Percentiles rank a stretch among this genome's conserved stretches.
These are phyloP conservation scores for Monopterus albus DNA, from an alignment of 2,113 vertebrate genomes.

Conservation along the genomic window DNA sequence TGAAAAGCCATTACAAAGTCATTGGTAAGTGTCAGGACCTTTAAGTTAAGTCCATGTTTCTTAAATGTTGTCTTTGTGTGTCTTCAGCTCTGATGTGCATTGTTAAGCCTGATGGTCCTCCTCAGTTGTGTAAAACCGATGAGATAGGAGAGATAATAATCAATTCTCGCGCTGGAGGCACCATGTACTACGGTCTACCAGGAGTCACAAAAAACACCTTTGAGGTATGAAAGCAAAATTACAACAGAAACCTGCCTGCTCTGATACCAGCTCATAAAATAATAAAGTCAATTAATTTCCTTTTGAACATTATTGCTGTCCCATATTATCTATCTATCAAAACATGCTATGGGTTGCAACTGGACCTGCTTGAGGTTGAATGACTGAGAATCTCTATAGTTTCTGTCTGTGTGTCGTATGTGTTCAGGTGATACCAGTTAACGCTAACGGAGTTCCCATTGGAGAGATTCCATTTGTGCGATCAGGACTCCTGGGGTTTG, in stretches of 20 bases:
- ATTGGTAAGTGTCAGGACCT: not conserved
- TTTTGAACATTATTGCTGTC: not conserved
- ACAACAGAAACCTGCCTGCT: not conserved
- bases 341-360: too few species aligned
- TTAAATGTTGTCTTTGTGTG: constrained; percentile 11
- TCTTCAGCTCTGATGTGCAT: constrained; percentile 94
- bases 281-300: not conserved
- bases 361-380: too few species aligned
- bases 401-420: not conserved
- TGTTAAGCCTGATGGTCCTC: constrained; percentile 91
- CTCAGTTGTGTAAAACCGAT: constrained; percentile 95
- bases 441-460: constrained; percentile 88
- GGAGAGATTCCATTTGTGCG: constrained; percentile 95
- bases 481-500: constrained; percentile 94
- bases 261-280: not conserved
- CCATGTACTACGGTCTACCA: constrained; percentile 94
- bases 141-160: constrained; percentile 98
- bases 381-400: too few species aligned
- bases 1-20: not conserved
- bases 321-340: too few species aligned
- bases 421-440: constrained; percentile 93
- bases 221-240: constrained; percentile 82
- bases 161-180: constrained; percentile 93
- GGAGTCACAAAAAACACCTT: constrained; percentile 97
- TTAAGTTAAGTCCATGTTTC: not conserved